Percentiles rank a stretch among this genome's conserved stretches.
phyloP scores from a whole-genome alignment of 2,888 invertebrate species.

The Temnothorax rugatulus region DNA sequence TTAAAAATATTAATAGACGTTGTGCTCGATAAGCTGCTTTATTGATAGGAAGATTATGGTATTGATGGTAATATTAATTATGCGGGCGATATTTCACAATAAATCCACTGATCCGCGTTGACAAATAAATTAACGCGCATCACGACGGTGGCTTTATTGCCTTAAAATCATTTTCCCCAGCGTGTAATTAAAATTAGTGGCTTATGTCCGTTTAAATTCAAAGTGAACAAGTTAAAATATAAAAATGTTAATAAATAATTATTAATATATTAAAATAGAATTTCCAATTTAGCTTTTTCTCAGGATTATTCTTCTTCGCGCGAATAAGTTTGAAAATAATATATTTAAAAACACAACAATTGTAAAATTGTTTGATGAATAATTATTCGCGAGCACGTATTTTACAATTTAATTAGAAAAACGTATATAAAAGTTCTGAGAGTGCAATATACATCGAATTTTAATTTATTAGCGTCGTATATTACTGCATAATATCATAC shows the following conservation, averaged over 20 bases:
- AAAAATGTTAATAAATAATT: neutral
- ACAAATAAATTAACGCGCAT: slow-evolving; percentile 39
- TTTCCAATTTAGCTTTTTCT: neutral
- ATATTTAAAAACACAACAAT: no score
- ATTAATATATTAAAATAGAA: neutral
- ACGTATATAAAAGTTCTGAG: no score
- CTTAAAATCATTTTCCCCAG: neutral
- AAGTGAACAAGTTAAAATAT: slow-evolving; percentile 16
- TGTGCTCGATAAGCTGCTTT: slow-evolving; percentile 21
- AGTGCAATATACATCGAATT: no score
- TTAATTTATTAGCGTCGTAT: no score
- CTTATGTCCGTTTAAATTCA: slow-evolving; percentile 3
- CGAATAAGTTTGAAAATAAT: neutral
- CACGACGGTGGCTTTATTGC: slow-evolving; percentile 4
- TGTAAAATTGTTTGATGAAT: no score
- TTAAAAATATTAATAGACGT: slow-evolving; percentile 4
- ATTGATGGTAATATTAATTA: slow-evolving; percentile 36
- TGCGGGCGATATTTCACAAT: slow-evolving; percentile 17
- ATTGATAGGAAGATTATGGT: slow-evolving; percentile 33
- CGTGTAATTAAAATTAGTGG: neutral
- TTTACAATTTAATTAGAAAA: no score
- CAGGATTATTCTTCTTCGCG: neutral
- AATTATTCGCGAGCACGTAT: no score
- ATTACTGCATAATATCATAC: no score
- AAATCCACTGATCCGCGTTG: slow-evolving; percentile 18